Evolutionary conservation across 92 coral and sea anemone genomes (phyloP), one percentile per base, ranked within the genome.

Genomic region (Phymanthus crucifer): DNA sequence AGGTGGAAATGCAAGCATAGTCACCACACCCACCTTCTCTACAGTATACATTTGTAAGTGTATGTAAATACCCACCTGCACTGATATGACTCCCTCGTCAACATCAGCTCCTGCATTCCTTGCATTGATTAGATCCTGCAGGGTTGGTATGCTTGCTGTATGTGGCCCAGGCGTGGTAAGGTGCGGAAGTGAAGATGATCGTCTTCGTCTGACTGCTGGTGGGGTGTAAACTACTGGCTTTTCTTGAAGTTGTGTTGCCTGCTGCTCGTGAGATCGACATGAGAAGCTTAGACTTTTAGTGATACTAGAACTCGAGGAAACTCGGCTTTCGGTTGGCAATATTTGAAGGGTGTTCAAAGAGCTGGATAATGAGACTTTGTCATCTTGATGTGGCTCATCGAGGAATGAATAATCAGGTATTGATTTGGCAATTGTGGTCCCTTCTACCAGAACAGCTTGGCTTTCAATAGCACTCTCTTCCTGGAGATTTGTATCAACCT

Each of bases 31-130:
- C 43, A 0, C 43, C 43, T 10, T 10, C 43, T 38, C 10, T 38
- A 16, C 18, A 19, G 36, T 4, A 37, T 31, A n/a, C 10, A 0
- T 80, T n/a, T n/a, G n/a, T n/a, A n/a, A n/a, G 56, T 33, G 32
- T 5, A 40, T 19, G 48, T 67, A 6, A 16, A 6, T 72, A 74
- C 95, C 45, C 64, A 96, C 99, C 98, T 96, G 98, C 67, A 96
- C 93, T 3, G 91, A 86, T 47, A 91, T 76, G 46, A 91, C 78
- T 11, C 98, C 99, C 81, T 96, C 99, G 37, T 96, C 98, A 26
- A 88, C 88, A 70, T 87, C 93, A 8, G 92, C 80, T 34, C 82
- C 97, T 79, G 83, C 88, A 31, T 93, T 93, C 54, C 94, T 80
- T 57, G 90, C 88, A 78, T 85, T 85, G 81, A 93, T 91, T 35